Conservation (phyloP, 2,113 vertebrate species). For the Corvus cornix region DNA sequence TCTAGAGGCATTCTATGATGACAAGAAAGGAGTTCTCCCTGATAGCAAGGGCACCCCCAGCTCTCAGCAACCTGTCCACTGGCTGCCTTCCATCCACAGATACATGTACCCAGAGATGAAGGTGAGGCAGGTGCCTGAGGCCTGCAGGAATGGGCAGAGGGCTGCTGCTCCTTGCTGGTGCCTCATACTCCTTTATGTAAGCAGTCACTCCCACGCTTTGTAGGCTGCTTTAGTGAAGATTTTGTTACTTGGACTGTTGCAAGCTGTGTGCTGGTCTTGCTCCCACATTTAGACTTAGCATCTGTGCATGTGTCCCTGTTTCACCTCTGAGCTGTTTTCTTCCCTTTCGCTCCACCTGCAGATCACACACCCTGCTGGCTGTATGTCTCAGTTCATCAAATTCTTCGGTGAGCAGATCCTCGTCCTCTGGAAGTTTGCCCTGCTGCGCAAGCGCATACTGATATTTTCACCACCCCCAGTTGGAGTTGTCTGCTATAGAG, state of each 20-base stretch:
- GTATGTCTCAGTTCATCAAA: conserved; percentile 99
- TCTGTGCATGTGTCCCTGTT: neutral
- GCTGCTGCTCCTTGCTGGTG: neutral
- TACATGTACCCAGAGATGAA: conserved; percentile 99
- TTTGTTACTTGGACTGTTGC: neutral
- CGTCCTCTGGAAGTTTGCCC: conserved; percentile 95
- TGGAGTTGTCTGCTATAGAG: conserved; percentile 96
- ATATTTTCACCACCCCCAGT: conserved; percentile 97
- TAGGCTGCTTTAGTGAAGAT: neutral
- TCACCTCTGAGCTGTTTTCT: conserved; percentile 5
- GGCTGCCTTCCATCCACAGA: conserved; percentile 88
- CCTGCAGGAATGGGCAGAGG: neutral
- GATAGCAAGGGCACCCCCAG: conserved; percentile 77
- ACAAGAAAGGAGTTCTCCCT: conserved; percentile 93
- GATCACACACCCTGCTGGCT: conserved; percentile 99
- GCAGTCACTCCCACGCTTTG: neutral
- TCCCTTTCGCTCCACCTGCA: conserved; percentile 61
- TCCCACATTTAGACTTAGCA: conserved; percentile 38
- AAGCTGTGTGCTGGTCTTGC: conserved; percentile 26
- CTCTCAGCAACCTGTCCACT: conserved; percentile 81
- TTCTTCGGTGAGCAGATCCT: conserved; percentile 98
- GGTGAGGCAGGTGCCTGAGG: conserved; percentile 71
- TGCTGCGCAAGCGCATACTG: conserved; percentile 93
- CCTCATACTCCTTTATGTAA: neutral
- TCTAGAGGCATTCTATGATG: conserved; percentile 95